These are phyloP conservation scores for Uropsilus gracilis DNA, from an alignment of 2,113 vertebrate species.

Conservation along the genomic window DNA sequence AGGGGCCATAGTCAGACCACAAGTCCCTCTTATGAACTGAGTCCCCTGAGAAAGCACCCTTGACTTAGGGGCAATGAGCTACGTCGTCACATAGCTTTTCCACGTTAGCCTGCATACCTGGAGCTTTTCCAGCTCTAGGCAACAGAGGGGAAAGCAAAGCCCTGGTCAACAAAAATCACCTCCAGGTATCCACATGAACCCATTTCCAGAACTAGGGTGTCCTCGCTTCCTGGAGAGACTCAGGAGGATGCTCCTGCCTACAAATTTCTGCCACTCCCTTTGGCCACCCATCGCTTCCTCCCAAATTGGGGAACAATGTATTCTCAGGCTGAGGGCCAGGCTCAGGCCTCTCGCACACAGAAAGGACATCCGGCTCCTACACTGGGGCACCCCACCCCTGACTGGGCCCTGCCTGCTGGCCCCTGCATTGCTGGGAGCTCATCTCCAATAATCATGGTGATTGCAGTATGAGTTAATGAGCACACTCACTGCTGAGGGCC, in stretches of 20 bases:
- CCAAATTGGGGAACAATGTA: neutral
- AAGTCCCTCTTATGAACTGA: neutral
- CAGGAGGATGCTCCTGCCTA: neutral
- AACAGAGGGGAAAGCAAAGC: neutral
- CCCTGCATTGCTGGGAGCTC: neutral
- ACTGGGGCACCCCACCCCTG: neutral
- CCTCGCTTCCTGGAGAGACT: neutral
- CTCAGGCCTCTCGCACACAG: neutral
- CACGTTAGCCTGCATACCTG: neutral
- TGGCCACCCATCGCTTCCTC: neutral
- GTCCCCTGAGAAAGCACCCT: neutral
- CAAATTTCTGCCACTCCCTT: neutral
- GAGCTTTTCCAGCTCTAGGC: neutral
- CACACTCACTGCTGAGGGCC: neutral
- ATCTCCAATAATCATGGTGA: neutral
- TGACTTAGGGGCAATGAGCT: neutral
- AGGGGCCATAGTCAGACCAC: neutral
- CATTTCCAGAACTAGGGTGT: neutral
- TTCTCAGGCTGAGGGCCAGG: neutral
- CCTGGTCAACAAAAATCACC: neutral
- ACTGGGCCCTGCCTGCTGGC: neutral
- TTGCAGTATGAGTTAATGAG: neutral
- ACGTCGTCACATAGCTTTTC: neutral
- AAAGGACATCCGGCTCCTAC: neutral
- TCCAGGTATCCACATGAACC: neutral